These are phyloP conservation scores for Thymelicus lineola DNA, from an alignment of 2,888 invertebrate genomes.

Conservation along the genomic window DNA sequence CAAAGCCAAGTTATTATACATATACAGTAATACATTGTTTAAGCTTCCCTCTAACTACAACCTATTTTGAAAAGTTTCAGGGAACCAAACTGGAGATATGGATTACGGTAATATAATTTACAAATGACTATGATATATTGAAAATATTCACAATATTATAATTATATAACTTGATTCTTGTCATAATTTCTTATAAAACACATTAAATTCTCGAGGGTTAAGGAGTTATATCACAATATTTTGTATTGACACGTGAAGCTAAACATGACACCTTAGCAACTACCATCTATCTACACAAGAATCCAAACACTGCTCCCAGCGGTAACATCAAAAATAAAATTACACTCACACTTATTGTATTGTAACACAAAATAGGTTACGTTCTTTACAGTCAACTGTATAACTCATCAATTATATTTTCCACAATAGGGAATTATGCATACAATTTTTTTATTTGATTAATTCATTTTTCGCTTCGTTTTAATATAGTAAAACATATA, in stretches of 20 bases:
- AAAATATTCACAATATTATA: constrained; percentile 13
- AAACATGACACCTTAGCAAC: constrained; percentile 37
- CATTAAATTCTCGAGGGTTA: constrained; percentile 23
- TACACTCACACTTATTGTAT: too few species aligned
- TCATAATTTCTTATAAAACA: constrained; percentile 29
- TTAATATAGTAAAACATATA: too few species aligned
- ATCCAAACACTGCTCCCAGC: constrained; percentile 3
- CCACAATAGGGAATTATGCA: too few species aligned
- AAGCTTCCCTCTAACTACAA: constrained; percentile 8
- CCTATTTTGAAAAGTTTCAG: neutral
- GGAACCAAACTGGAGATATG: neutral
- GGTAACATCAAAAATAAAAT: constrained; percentile 24
- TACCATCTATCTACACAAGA: constrained; percentile 35
- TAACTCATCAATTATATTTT: neutral
- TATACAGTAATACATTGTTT: constrained; percentile 1
- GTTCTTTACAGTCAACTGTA: neutral
- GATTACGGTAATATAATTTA: neutral
- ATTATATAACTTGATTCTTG: constrained; percentile 25
- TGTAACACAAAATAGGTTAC: too few species aligned
- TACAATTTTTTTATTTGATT: too few species aligned
- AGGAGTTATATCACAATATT: constrained; percentile 33
- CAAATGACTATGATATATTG: constrained; percentile 1
- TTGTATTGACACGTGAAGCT: constrained; percentile 26
- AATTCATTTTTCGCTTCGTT: too few species aligned
- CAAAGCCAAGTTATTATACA: constrained; percentile 12